Evolutionary conservation across 2,797 vertebrate species (phyloP).

Genomic region (Melopsittacus undulatus): DNA sequence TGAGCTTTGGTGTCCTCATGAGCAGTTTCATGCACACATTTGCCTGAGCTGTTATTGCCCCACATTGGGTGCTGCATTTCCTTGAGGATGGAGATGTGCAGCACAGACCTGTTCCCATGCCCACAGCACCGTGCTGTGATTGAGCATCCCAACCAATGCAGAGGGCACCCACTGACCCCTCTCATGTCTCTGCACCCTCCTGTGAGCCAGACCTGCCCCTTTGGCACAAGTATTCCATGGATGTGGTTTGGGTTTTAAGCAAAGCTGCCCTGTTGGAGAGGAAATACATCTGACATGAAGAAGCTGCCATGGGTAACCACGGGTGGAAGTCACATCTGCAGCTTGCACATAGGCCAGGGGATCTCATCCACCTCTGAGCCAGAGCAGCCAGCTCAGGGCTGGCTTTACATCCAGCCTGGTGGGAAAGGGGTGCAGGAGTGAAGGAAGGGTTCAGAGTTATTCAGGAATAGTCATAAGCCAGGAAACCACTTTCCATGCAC

Average conservation of each 20-base stretch:
- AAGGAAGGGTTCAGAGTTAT: neutral
- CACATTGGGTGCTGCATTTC: neutral
- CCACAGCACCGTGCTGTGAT: neutral
- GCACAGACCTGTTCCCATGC: neutral
- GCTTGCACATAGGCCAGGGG: neutral
- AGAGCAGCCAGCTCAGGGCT: neutral
- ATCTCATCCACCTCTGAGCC: neutral
- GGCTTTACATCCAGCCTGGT: neutral
- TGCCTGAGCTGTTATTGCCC: neutral
- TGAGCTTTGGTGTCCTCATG: neutral
- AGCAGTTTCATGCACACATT: fast-evolving
- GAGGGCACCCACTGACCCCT: neutral
- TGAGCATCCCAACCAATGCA: neutral
- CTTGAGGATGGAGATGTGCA: neutral
- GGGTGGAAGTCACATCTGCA: neutral
- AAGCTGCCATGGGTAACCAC: neutral
- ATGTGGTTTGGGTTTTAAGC: neutral
- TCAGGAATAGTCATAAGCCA: neutral
- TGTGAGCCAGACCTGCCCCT: neutral
- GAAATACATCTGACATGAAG: neutral
- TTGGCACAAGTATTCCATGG: neutral
- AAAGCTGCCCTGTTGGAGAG: neutral
- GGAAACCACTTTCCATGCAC: neutral
- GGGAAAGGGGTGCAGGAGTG: neutral
- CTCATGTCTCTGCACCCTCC: neutral